phyloP scores from a whole-genome alignment of 2,113 vertebrate genomes.

The Pholis gunnellus region DNA sequence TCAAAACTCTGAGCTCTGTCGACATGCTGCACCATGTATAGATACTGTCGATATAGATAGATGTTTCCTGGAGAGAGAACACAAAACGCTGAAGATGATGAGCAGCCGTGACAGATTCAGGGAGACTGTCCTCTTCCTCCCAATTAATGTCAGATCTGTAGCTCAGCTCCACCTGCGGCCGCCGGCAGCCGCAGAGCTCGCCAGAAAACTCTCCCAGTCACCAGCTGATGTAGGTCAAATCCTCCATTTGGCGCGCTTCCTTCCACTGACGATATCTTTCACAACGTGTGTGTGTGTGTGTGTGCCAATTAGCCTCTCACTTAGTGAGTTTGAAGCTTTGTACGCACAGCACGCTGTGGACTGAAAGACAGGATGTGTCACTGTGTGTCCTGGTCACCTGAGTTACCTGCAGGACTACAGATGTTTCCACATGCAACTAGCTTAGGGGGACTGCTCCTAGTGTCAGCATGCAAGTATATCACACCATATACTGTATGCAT shows the following conservation, averaged over 20 bases:
- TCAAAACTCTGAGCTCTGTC: conserved; percentile 67
- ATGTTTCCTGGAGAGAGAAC: conserved; percentile 21
- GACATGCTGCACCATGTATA: conserved; percentile 11
- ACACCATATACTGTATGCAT: not conserved
- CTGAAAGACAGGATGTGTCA: not conserved
- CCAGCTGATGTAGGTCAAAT: conserved; percentile 61
- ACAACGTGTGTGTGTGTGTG: not conserved
- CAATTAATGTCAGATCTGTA: conserved; percentile 67
- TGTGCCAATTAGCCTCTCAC: conserved; percentile 38
- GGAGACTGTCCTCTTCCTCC: conserved; percentile 59
- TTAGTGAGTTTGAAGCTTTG: conserved; percentile 4
- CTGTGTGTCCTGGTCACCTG: not conserved
- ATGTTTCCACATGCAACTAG: not conserved
- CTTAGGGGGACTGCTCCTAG: not conserved
- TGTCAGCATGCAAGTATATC: not conserved
- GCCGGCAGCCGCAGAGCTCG: conserved; percentile 31
- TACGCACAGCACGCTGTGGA: not conserved
- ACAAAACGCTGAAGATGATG: conserved; percentile 38
- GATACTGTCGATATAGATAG: not conserved
- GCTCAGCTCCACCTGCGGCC: conserved; percentile 59
- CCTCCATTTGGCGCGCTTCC: conserved; percentile 45
- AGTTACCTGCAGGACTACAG: not conserved
- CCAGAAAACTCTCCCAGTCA: conserved; percentile 8
- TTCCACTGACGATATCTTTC: conserved; percentile 34
- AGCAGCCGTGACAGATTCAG: conserved; percentile 55